phyloP scores from a whole-genome alignment of 2,888 invertebrate species.

The Anorthoa munda region DNA sequence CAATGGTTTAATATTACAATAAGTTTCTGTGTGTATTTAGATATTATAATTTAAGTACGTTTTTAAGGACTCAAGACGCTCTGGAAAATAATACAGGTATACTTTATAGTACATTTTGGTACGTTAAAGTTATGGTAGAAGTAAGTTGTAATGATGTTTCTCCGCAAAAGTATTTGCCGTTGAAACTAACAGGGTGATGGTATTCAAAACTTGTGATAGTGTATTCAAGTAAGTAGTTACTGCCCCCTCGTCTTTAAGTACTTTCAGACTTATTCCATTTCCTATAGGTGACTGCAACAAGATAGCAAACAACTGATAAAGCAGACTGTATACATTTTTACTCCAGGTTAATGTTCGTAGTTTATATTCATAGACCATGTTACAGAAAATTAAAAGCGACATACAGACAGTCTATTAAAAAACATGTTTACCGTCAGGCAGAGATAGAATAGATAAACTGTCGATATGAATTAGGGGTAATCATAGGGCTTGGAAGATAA shows the following conservation, averaged over 20 bases:
- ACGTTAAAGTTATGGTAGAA: slow-evolving; percentile 1
- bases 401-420: not conserved
- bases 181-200: slow-evolving; percentile 34
- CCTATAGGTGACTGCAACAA: slow-evolving; percentile 41
- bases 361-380: not conserved
- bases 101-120: not conserved
- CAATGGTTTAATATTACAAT: slow-evolving; percentile 9
- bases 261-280: slow-evolving; percentile 58
- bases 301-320: slow-evolving; percentile 48
- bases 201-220: slow-evolving; percentile 56
- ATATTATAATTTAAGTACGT: not conserved
- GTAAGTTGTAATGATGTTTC: slow-evolving; percentile 34
- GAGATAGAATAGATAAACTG: not conserved
- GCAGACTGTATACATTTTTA: slow-evolving; percentile 43
- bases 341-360: not conserved
- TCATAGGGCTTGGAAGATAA: not conserved
- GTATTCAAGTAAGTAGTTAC: slow-evolving; percentile 50
- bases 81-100: not conserved
- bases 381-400: not conserved
- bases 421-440: not conserved
- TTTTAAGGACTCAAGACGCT: not conserved
- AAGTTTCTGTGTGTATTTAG: slow-evolving; percentile 8
- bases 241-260: slow-evolving; percentile 35
- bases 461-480: not conserved
- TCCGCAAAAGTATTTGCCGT: slow-evolving; percentile 42